Evolutionary conservation across 2,888 invertebrate genomes (phyloP).

Genomic region (Synanthedon andrenaeformis): DNA sequence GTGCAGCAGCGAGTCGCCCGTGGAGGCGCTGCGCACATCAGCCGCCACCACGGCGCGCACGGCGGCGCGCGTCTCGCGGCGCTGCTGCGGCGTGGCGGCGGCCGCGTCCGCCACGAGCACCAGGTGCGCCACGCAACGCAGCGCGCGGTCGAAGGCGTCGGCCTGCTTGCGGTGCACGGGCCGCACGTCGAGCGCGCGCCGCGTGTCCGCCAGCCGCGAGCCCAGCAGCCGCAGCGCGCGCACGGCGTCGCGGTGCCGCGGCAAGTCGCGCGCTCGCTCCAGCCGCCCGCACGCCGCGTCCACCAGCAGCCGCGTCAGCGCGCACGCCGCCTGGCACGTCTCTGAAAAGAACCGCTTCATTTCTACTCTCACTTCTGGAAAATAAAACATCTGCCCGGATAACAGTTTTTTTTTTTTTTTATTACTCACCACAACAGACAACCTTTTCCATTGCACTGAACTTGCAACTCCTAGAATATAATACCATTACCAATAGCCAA

Average conservation of each 20-base stretch:
- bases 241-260: constrained; percentile 75
- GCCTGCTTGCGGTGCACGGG: constrained; percentile 83
- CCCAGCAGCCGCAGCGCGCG: constrained; percentile 76
- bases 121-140: constrained; percentile 84
- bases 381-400: no score
- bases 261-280: constrained; percentile 55
- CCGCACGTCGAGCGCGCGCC: constrained; percentile 62
- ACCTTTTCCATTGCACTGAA: no score
- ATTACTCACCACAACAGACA: no score
- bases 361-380: no score
- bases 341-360: constrained; percentile 58
- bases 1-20: constrained; percentile 87
- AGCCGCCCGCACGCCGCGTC: constrained; percentile 74
- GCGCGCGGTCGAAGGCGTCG: constrained; percentile 83
- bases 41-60: constrained; percentile 71
- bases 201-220: constrained; percentile 46
- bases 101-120: constrained; percentile 77
- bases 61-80: constrained; percentile 28
- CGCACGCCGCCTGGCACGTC: constrained; percentile 88
- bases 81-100: constrained; percentile 61
- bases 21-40: constrained; percentile 76
- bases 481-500: no score
- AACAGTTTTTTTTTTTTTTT: no score
- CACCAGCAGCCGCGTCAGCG: constrained; percentile 85
- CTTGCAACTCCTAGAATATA: no score